A percentile compares a stretch with the other conserved stretches of the same genome.
phyloP scores from a whole-genome alignment of 2,888 invertebrate species.

The Lumbricus terrestris region DNA sequence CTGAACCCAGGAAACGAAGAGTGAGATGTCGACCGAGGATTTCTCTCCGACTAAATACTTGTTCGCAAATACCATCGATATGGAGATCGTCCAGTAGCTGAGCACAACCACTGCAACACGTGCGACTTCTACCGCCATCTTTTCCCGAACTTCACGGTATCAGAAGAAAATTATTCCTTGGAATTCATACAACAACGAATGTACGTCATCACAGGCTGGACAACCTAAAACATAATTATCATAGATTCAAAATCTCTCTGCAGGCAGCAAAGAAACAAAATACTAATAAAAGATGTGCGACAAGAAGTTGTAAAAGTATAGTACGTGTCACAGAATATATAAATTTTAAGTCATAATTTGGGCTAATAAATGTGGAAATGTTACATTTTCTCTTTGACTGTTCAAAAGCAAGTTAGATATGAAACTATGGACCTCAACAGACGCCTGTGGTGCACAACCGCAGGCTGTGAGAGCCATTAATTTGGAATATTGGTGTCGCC shows the following conservation, averaged over 20 bases:
- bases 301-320: too few species aligned
- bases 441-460: too few species aligned
- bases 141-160: neutral
- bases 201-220: neutral
- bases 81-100: conserved; percentile 77
- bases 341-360: neutral
- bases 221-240: neutral
- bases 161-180: neutral
- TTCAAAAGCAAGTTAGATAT: too few species aligned
- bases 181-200: neutral
- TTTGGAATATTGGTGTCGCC: too few species aligned
- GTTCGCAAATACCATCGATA: conserved; percentile 90
- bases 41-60: conserved; percentile 73
- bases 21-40: conserved; percentile 46
- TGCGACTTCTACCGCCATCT: conserved; percentile 23
- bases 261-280: neutral
- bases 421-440: too few species aligned
- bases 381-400: too few species aligned
- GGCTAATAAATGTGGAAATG: too few species aligned
- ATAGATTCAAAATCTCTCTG: neutral
- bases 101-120: conserved; percentile 39
- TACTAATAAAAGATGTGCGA: neutral
- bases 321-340: neutral
- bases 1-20: conserved; percentile 58
- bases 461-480: too few species aligned